phyloP scores from a whole-genome alignment of 2,797 vertebrate species.

The Bradypus variegatus region DNA sequence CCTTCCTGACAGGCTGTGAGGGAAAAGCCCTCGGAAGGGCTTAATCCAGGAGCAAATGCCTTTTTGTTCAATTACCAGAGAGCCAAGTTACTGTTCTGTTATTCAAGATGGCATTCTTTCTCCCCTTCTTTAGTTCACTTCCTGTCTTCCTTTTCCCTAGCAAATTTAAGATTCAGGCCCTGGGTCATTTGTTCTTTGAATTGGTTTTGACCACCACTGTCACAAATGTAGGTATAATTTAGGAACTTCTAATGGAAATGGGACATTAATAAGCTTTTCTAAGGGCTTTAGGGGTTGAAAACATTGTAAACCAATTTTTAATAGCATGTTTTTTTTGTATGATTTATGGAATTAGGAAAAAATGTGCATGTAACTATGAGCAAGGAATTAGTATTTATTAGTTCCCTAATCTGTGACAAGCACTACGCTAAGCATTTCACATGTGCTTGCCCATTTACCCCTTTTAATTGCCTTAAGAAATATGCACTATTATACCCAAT shows the following conservation, averaged over 20 bases:
- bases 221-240: not conserved
- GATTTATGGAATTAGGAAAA: not conserved
- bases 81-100: not conserved
- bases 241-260: not conserved
- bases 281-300: not conserved
- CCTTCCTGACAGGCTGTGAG: constrained; percentile 20
- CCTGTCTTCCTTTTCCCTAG: not conserved
- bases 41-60: constrained; percentile 40
- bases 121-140: not conserved
- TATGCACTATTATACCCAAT: not conserved
- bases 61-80: not conserved
- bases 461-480: constrained; percentile 2
- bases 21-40: constrained; percentile 3
- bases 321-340: not conserved
- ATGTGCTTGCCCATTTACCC: not conserved
- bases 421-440: not conserved
- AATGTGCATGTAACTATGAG: not conserved
- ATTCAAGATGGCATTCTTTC: not conserved
- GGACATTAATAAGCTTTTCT: not conserved
- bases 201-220: not conserved
- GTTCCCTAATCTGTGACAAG: not conserved
- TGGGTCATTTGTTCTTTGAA: not conserved
- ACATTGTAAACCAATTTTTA: constrained; percentile 30
- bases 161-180: not conserved
- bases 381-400: not conserved